Evolutionary conservation across 2,797 vertebrate species (phyloP), one percentile per base, ranked within the genome.

Genomic region (Protonibea diacanthus): DNA sequence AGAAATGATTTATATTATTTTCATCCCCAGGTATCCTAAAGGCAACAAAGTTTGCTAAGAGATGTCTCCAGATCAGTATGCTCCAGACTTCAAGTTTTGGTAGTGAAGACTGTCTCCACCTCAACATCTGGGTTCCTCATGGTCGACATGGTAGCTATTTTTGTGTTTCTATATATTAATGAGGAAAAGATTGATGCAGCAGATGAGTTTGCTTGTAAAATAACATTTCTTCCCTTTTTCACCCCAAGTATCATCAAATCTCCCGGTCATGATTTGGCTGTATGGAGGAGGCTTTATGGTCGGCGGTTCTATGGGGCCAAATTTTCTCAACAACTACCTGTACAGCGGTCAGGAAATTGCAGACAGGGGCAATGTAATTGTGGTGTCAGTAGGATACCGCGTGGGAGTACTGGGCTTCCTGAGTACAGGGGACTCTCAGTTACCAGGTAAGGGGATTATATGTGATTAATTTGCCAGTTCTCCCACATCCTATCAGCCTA

Each of bases 61-160:
- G 96, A 45, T 98, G 97, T 76, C 47, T 96, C 58, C 97, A 98
- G 87, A 25, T 92, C 13, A 95, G 83, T 0, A 40, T 96, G 2
- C 38, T 91, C 0, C 95, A 96, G 84, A 93, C 72, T 0, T 57
- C 52, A 7, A 83, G 91, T 1, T 91, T 90, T 0, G 97, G 97
- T 3, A 81, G 64, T 0, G 94, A 97, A 64, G 96, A 98, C 85
- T 98, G 97, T 80, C 96, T 98, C 7, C 97, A 97, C 76, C 96
- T 98, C 73, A 98, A 98, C 92, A 96, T 98, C 84, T 98, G 96
- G 97, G 74, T 98, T 57, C 97, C 97, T 78, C 97, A 98, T 1
- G 91, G 88, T 38, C 85, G 0, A 23, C 85, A 15, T 15, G 44
- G 96, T 92, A 80, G 17, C 3, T 18, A 38, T 49, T 12, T 5